These are phyloP conservation scores for Cephus runcator DNA, from an alignment of 2,888 invertebrate genomes.

Conservation along the genomic window DNA sequence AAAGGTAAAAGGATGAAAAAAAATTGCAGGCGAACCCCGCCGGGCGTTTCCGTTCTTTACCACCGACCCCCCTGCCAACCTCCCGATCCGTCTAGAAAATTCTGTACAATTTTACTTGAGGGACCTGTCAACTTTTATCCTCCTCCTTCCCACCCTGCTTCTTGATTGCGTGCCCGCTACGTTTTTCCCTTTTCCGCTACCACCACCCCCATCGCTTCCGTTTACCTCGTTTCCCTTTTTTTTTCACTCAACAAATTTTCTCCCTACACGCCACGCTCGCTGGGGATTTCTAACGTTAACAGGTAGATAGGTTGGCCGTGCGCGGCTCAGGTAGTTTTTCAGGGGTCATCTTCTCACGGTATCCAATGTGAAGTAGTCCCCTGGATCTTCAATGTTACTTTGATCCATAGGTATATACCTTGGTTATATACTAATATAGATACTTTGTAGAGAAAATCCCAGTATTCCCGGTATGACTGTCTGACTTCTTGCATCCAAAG, in stretches of 20 bases:
- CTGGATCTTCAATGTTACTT: not conserved
- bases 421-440: not conserved
- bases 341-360: not conserved
- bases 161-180: not conserved
- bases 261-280: not conserved
- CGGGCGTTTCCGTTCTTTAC: constrained; percentile 9
- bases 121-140: not conserved
- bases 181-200: too few species aligned
- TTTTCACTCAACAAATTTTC: not conserved
- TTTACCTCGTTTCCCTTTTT: not conserved
- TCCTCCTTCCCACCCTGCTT: not conserved
- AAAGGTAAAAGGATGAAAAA: not conserved
- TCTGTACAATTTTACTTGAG: not conserved
- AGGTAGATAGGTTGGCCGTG: too few species aligned
- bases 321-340: not conserved
- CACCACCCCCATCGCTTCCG: not conserved
- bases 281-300: too few species aligned
- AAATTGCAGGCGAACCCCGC: not conserved
- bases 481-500: not conserved
- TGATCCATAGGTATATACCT: not conserved
- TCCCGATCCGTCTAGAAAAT: not conserved
- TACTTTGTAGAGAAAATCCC: not conserved
- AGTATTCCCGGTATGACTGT: not conserved
- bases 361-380: not conserved
- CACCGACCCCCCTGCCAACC: not conserved